Conservation (phyloP, 2,888 invertebrate genomes). For the Mythimna vitellina region DNA sequence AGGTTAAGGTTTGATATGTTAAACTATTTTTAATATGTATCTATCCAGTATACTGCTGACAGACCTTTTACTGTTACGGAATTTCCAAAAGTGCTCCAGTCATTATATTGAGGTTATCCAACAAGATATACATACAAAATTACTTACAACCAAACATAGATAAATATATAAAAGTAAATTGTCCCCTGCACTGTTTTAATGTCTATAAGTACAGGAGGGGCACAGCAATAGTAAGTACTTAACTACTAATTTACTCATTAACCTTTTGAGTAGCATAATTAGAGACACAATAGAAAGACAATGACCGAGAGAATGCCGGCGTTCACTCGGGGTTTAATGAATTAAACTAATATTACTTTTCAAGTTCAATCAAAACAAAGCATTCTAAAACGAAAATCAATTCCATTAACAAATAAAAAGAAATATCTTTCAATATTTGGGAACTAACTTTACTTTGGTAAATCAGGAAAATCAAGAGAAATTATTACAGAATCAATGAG, state of each 20-base stretch:
- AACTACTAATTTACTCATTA: not conserved
- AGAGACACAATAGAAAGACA: too few relatives aligned
- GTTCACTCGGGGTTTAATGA: too few relatives aligned
- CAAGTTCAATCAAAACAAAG: too few relatives aligned
- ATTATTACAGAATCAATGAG: slow-evolving; percentile 13
- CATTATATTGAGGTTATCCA: not conserved
- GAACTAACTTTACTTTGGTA: too few relatives aligned
- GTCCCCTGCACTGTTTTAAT: not conserved
- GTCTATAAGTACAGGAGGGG: not conserved
- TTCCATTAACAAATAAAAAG: too few relatives aligned
- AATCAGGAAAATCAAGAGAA: too few relatives aligned
- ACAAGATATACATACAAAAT: not conserved
- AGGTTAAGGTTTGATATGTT: not conserved
- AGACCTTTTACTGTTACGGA: too few relatives aligned
- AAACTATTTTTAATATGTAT: not conserved
- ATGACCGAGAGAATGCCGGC: too few relatives aligned
- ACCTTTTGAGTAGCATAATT: too few relatives aligned
- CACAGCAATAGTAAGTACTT: not conserved
- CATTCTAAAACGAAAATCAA: too few relatives aligned
- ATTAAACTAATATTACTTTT: too few relatives aligned
- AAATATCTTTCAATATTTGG: too few relatives aligned
- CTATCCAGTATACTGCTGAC: not conserved
- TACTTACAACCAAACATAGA: not conserved
- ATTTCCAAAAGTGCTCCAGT: not conserved
- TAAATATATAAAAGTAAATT: not conserved